Base-by-base conservation (phyloP, 1,140 invertebrate species). In the Psilanteris sp. region DNA sequence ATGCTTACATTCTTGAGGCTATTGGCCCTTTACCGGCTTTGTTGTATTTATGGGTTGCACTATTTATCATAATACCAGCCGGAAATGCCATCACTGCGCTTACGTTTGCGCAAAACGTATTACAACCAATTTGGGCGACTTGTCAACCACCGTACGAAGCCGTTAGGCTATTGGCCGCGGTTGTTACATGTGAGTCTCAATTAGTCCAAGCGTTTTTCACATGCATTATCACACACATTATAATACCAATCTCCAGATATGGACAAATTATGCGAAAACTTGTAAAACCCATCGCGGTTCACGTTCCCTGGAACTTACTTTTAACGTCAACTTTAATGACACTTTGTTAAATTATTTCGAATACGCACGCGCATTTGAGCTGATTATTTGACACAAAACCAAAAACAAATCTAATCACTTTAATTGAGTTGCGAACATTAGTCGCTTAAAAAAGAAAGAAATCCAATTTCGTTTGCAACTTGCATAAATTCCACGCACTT, bases 81-180 rank as follows among this genome's bases (percentile, higher is more conserved):
- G 96, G 96, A 14, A 99, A 98, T 89, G 97, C 97, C 10, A 98
- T 99, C 66, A 98, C 97, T 27, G 96, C 96, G 0, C 87, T 99
- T 26, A 99, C 97, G 5, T 99, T 99, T 89, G 96, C 97, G 3
- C 93, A 97, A 84, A 98, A 99, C 87, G 93, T 98, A 57, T 89
- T 99, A 7, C 93, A 99, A 87, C 97, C 97, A 4, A 89, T 97
- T 61, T 98, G 96, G 91, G 91, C 92, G 0, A 89, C 88, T 18
- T 96, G 95, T 85, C 18, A 52, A 14, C 43, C 70, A 16, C 70
- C 70, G 18, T 44, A 52, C 5, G 44, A 7, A n/a, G 61, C 59
- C 24, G 26, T 72, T 15, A 48, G 59, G n/a, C 44, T 73, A 15
- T 26, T 73, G 0, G 68, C 68, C 4, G 68, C 57, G 3, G 27